Conservation (phyloP, 2,888 invertebrate genomes). For the Actias luna region DNA sequence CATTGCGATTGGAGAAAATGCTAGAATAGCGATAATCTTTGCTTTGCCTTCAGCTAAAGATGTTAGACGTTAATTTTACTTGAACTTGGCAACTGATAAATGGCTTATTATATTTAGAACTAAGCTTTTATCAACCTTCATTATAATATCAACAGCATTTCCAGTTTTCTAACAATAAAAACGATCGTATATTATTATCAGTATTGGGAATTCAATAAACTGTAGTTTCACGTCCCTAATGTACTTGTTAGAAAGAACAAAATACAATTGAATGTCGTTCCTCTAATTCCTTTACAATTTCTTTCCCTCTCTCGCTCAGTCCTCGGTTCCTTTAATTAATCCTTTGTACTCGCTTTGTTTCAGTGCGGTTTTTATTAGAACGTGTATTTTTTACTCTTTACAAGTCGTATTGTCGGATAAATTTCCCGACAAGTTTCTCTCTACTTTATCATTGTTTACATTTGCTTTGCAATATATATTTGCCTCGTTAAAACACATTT, state of each 20-base stretch:
- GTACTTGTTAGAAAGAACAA: background rate
- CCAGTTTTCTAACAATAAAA: background rate
- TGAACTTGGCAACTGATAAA: too few relatives aligned
- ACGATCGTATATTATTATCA: background rate
- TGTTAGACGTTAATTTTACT: too few relatives aligned
- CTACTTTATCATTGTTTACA: background rate
- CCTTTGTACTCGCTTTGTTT: background rate
- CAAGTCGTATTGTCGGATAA: background rate
- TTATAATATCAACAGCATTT: background rate
- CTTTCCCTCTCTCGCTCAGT: background rate
- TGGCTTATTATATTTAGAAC: too few relatives aligned
- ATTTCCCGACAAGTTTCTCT: background rate
- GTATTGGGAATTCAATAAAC: background rate
- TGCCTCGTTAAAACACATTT: too few relatives aligned
- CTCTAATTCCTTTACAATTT: background rate
- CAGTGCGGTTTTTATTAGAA: background rate
- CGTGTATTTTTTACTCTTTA: background rate
- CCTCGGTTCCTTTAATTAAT: constrained; percentile 1
- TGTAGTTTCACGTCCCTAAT: background rate
- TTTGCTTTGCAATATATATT: too few relatives aligned
- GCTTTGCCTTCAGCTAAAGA: too few relatives aligned
- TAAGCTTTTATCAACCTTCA: too few relatives aligned
- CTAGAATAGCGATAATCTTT: too few relatives aligned
- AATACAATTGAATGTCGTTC: background rate
- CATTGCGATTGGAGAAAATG: too few relatives aligned